These are phyloP conservation scores for Biston betularia DNA, from an alignment of 2,888 invertebrate species.

Conservation along the genomic window DNA sequence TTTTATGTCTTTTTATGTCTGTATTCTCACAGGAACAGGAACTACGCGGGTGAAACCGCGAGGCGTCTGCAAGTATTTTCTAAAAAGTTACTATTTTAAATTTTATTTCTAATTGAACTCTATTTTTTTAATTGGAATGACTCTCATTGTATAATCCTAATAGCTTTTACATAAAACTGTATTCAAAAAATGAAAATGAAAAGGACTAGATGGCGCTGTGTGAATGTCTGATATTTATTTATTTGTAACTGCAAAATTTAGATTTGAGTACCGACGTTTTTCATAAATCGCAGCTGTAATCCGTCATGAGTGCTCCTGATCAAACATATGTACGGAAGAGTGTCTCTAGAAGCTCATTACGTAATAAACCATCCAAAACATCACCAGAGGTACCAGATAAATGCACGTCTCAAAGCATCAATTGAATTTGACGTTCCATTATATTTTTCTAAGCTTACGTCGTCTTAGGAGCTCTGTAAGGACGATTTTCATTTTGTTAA, in stretches of 20 bases:
- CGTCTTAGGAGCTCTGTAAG: constrained; percentile 24
- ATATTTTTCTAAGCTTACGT: constrained; percentile 29
- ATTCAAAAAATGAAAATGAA: no score
- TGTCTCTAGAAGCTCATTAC: constrained; percentile 8
- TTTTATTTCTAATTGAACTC: no score
- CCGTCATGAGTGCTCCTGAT: not conserved
- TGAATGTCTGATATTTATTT: not conserved
- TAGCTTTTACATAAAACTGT: no score
- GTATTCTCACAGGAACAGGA: no score
- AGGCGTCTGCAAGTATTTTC: no score
- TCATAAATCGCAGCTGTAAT: not conserved
- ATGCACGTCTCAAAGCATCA: constrained; percentile 31
- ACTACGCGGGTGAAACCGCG: no score
- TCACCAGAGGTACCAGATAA: constrained; percentile 12
- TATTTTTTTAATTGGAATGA: no score
- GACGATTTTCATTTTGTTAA: constrained; percentile 29
- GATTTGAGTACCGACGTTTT: not conserved
- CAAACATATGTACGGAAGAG: not conserved
- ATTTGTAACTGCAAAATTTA: not conserved
- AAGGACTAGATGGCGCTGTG: no score
- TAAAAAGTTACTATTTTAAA: no score
- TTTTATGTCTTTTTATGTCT: no score
- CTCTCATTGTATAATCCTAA: no score
- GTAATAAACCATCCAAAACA: constrained; percentile 17
- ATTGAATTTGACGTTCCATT: constrained; percentile 40